Evolutionary conservation across 2,888 invertebrate species (phyloP).

Genomic region (Cryptosula pallasiana): DNA sequence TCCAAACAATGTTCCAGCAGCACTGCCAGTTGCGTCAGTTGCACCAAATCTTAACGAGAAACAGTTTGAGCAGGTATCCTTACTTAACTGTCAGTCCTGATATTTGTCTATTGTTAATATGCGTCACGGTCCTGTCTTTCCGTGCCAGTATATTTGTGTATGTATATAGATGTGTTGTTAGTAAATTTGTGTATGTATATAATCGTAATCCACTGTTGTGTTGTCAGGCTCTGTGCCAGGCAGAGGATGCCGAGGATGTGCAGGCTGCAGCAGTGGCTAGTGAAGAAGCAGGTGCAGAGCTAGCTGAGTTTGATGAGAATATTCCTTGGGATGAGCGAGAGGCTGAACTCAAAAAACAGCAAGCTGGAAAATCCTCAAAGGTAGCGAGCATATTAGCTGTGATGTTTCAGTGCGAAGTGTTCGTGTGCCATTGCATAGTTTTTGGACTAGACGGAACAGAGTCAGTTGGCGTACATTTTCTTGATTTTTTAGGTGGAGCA

Average conservation of each 20-base stretch:
- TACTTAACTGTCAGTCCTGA: no score
- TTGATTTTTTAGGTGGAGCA: conserved; percentile 24
- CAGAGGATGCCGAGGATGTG: conserved; percentile 91
- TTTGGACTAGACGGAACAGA: no score
- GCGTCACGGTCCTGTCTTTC: no score
- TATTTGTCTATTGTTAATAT: no score
- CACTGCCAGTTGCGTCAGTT: neutral
- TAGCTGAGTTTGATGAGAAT: conserved; percentile 92
- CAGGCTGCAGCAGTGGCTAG: conserved; percentile 81
- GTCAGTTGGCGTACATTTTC: neutral
- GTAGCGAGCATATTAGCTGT: no score
- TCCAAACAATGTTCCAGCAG: neutral
- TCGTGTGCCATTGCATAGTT: no score
- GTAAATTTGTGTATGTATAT: neutral
- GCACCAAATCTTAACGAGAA: conserved; percentile 31
- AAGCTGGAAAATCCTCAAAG: conserved; percentile 34
- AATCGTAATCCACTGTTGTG: neutral
- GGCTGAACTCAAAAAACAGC: conserved; percentile 37
- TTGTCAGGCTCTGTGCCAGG: conserved; percentile 71
- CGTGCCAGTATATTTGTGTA: no score
- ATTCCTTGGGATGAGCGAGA: conserved; percentile 74
- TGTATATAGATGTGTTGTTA: no score
- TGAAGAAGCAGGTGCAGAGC: conserved; percentile 67
- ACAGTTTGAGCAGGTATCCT: conserved; percentile 53
- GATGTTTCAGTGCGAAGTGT: no score